Evolutionary conservation across 2,113 vertebrate genomes (phyloP).

Genomic region (Sapajus apella): DNA sequence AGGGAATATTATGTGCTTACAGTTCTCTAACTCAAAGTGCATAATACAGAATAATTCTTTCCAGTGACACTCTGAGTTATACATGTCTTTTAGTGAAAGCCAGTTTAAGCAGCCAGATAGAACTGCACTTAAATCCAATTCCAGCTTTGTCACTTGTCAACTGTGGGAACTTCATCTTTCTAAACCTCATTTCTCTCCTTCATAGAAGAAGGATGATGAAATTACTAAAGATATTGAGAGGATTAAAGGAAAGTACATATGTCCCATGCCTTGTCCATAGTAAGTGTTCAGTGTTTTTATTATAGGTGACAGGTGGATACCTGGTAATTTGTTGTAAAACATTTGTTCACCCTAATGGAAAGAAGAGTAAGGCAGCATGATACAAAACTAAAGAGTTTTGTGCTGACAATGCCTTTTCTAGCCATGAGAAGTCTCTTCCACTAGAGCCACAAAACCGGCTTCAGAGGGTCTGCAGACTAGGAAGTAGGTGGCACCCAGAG

Average conservation of each 20-base stretch:
- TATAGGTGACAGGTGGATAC: background rate
- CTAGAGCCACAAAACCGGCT: background rate
- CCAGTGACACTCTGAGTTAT: background rate
- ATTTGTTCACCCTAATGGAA: background rate
- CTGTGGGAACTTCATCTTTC: background rate
- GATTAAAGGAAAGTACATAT: background rate
- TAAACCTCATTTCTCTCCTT: slow-evolving; percentile 3
- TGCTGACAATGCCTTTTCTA: background rate
- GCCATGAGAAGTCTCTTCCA: background rate
- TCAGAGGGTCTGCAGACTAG: background rate
- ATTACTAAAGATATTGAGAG: background rate
- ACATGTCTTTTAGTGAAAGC: background rate
- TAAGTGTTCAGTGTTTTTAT: background rate
- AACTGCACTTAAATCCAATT: background rate
- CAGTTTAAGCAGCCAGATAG: background rate
- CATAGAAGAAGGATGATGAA: background rate
- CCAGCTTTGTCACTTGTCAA: background rate
- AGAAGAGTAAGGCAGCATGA: background rate
- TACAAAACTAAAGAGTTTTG: background rate
- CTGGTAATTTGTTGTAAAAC: background rate
- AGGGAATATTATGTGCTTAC: background rate
- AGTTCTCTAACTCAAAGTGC: background rate
- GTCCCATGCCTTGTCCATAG: background rate
- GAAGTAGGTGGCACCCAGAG: background rate
- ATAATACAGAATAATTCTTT: background rate